These are phyloP conservation scores for Stratiolaelaps scimitus DNA, from an alignment of 1,140 invertebrate genomes.

Conservation along the genomic window DNA sequence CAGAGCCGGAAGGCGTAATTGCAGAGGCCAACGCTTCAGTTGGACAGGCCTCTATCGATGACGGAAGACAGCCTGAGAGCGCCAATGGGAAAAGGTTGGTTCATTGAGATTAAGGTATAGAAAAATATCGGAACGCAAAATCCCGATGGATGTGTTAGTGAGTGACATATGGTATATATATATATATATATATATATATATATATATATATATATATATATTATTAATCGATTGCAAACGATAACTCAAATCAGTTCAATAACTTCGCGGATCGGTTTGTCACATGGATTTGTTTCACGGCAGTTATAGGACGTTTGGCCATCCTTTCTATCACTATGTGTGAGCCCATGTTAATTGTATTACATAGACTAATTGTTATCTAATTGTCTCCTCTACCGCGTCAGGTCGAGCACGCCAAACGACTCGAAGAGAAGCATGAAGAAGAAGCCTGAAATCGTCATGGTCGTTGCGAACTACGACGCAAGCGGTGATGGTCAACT, in stretches of 20 bases:
- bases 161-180: too few relatives aligned
- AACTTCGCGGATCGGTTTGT: too few relatives aligned
- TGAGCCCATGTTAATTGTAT: slow-evolving; percentile 7
- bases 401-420: slow-evolving; percentile 6
- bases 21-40: background rate
- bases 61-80: background rate
- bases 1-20: background rate
- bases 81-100: slow-evolving; percentile 13
- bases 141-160: too few relatives aligned
- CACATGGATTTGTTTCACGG: too few relatives aligned
- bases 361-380: background rate
- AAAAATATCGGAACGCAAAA: too few relatives aligned
- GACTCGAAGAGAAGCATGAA: slow-evolving; percentile 36
- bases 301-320: background rate
- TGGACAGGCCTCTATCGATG: background rate
- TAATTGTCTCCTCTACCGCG: too few relatives aligned
- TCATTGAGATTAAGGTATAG: too few relatives aligned
- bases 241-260: too few relatives aligned
- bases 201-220: too few relatives aligned
- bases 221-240: too few relatives aligned
- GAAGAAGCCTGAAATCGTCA: slow-evolving; percentile 73
- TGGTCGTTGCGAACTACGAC: slow-evolving; percentile 73
- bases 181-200: background rate
- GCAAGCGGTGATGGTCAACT: slow-evolving; percentile 79
- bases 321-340: background rate